phyloP scores from a whole-genome alignment of 2,113 vertebrate species.

The Tenrec ecaudatus region DNA sequence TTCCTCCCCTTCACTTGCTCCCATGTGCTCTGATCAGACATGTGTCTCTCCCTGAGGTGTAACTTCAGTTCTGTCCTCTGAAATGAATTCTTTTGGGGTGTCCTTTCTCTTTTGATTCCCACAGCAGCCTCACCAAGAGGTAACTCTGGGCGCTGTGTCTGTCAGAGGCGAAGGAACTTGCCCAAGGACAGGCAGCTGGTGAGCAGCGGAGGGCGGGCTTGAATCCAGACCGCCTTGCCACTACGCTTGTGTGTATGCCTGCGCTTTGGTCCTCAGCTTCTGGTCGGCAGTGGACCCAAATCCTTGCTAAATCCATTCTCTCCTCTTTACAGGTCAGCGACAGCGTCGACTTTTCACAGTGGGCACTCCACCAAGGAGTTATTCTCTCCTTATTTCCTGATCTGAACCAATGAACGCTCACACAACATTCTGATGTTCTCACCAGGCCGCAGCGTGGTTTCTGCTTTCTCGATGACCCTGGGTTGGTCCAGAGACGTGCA shows the following conservation, averaged over 20 bases:
- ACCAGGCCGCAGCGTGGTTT: not conserved
- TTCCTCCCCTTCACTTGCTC: too few relatives aligned
- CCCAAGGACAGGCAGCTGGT: not conserved
- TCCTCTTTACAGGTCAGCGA: not conserved
- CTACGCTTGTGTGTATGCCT: rapidly evolving
- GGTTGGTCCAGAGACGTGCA: not conserved
- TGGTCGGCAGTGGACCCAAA: not conserved
- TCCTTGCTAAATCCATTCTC: not conserved
- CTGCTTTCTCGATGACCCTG: not conserved
- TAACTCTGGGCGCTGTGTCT: not conserved
- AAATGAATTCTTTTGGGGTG: too few relatives aligned
- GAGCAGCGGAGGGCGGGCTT: not conserved
- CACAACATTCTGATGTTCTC: slow-evolving; percentile 39
- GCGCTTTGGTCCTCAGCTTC: not conserved
- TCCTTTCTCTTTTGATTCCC: not conserved
- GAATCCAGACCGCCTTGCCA: not conserved
- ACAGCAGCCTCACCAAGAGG: not conserved
- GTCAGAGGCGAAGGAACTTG: not conserved
- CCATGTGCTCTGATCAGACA: too few relatives aligned
- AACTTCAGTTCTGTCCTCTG: too few relatives aligned
- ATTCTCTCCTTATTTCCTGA: not conserved
- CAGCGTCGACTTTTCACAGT: not conserved
- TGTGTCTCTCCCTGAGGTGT: too few relatives aligned
- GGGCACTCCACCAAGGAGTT: not conserved
- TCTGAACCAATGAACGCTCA: not conserved